A percentile compares a stretch with the other conserved stretches of the same genome.
These are phyloP conservation scores for Buceros bicornis DNA, from an alignment of 2,797 vertebrate species.

Conservation along the genomic window DNA sequence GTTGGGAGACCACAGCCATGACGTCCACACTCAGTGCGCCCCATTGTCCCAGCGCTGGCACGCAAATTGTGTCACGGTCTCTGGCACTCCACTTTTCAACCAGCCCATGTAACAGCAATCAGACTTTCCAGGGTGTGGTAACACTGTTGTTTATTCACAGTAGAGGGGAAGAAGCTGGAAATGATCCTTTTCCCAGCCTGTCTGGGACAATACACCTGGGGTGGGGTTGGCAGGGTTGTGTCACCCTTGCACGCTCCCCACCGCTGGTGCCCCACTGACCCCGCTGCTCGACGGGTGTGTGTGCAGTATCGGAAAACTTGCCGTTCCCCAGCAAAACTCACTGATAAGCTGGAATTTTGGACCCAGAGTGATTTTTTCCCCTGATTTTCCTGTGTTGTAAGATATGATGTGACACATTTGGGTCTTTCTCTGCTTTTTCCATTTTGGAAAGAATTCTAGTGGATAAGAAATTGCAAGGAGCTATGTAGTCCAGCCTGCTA, in stretches of 20 bases:
- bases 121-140: slow-evolving; percentile 43
- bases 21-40: accelerated
- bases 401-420: accelerated
- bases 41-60: neutral
- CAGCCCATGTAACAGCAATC: neutral
- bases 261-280: neutral
- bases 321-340: neutral
- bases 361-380: neutral
- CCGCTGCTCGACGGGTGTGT: accelerated
- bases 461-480: neutral
- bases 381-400: neutral
- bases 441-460: neutral
- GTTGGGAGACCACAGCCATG: neutral
- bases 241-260: accelerated
- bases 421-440: neutral
- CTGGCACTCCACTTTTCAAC: neutral
- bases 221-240: neutral
- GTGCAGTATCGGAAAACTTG: neutral
- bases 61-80: accelerated
- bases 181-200: neutral
- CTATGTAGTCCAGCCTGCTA: neutral
- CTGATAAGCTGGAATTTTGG: neutral
- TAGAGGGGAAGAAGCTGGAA: neutral
- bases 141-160: neutral
- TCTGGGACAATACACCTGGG: neutral